These are phyloP conservation scores for Dynastes maya DNA, from an alignment of 2,888 invertebrate genomes.

Conservation along the genomic window DNA sequence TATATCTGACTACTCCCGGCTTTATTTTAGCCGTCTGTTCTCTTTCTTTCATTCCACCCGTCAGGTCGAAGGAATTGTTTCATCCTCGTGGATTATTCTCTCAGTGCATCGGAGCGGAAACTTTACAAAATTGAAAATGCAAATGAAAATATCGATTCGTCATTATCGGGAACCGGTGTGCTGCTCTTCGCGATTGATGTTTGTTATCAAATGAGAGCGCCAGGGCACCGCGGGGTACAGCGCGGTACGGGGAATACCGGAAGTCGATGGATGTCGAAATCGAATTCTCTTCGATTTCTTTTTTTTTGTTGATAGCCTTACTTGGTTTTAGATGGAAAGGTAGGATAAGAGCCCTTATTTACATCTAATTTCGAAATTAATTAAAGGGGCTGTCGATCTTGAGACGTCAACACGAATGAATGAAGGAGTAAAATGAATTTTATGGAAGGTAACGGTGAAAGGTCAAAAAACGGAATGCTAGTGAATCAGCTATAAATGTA, in stretches of 20 bases:
- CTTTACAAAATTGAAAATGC: conserved; percentile 57
- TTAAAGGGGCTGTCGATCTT: conserved; percentile 9
- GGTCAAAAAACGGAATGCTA: too few relatives aligned
- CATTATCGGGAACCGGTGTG: conserved; percentile 50
- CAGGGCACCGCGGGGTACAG: background rate
- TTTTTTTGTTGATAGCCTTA: background rate
- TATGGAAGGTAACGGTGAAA: too few relatives aligned
- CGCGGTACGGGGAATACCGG: background rate
- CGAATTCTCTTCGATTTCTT: conserved; percentile 19
- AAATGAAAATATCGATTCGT: conserved; percentile 55
- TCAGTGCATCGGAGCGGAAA: conserved; percentile 59
- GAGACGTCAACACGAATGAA: background rate
- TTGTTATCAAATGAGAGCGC: conserved; percentile 41
- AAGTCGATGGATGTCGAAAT: conserved; percentile 33
- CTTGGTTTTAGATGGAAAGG: conserved; percentile 23
- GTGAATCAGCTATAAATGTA: too few relatives aligned
- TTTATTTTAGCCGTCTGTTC: conserved; percentile 31
- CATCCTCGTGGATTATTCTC: conserved; percentile 62
- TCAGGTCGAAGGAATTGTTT: conserved; percentile 60
- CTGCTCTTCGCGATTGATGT: conserved; percentile 41
- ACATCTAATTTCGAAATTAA: conserved; percentile 37
- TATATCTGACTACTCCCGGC: background rate
- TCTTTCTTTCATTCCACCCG: conserved; percentile 21
- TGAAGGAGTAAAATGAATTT: background rate
- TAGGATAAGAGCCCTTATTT: conserved; percentile 28